These are phyloP conservation scores for Rhabdophis nuchalis DNA, from an alignment of 2,797 vertebrate genomes.

Conservation along the genomic window DNA sequence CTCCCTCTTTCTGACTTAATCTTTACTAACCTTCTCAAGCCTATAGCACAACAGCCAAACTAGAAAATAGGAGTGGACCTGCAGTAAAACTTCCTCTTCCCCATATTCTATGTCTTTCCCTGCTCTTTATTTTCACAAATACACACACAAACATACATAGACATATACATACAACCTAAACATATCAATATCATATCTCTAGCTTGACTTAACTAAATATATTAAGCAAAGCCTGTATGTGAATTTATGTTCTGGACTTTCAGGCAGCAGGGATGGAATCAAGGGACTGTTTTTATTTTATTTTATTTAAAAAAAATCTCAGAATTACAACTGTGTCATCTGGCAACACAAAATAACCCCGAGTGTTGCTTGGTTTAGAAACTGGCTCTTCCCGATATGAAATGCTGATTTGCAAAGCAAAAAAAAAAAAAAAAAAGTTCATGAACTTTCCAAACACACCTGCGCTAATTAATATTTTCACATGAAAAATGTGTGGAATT, in stretches of 20 bases:
- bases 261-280: not conserved
- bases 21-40: not conserved
- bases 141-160: not conserved
- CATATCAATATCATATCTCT: not conserved
- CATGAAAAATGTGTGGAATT: conserved; percentile 12
- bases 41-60: not conserved
- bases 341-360: not conserved
- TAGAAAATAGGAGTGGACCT: not conserved
- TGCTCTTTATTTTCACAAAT: not conserved
- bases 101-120: not conserved
- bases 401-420: not conserved
- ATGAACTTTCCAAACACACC: conserved; percentile 26
- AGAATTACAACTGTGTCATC: not conserved
- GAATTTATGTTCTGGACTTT: not conserved
- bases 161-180: not conserved
- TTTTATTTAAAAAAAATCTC: not conserved
- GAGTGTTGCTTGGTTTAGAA: not conserved
- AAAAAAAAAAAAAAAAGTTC: not conserved
- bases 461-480: conserved; percentile 16
- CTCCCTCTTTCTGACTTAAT: not conserved
- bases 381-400: not conserved
- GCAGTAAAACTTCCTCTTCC: not conserved
- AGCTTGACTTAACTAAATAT: not conserved
- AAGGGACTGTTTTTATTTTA: not conserved
- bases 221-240: not conserved